These are phyloP conservation scores for Mastomys natalensis DNA, from an alignment of 2,113 vertebrate genomes.

Conservation along the genomic window DNA sequence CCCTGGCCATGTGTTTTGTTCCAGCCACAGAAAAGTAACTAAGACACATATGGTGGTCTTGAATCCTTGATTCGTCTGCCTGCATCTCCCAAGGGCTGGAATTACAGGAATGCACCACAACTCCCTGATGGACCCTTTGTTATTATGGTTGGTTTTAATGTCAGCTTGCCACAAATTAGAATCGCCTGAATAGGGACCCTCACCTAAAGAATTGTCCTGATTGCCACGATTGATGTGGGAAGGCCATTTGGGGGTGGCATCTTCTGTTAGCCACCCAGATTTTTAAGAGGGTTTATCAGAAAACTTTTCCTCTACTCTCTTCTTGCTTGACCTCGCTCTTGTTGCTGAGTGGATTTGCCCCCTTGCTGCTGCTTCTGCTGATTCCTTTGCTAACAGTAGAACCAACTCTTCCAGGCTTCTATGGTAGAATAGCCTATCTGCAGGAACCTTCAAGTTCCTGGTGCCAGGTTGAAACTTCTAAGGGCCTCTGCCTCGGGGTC, in stretches of 20 bases:
- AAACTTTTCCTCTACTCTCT: neutral
- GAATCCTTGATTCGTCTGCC: no score
- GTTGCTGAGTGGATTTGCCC: neutral
- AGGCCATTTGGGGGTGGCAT: neutral
- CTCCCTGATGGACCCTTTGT: no score
- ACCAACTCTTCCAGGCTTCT: neutral
- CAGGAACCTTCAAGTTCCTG: neutral
- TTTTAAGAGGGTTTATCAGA: neutral
- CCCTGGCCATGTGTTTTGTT: neutral
- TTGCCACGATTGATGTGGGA: neutral
- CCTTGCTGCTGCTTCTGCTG: neutral
- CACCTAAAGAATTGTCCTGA: neutral
- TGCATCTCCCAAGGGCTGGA: neutral
- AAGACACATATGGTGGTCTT: neutral
- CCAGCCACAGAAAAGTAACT: neutral
- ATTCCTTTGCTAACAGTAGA: neutral
- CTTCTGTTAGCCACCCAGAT: neutral
- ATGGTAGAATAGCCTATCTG: neutral
- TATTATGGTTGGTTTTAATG: neutral
- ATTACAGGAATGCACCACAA: no score
- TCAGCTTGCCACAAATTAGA: neutral
- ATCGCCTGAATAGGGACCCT: neutral
- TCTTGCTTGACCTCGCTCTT: neutral
- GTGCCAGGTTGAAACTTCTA: neutral
- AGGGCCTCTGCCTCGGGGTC: neutral